Percentiles rank a stretch among this genome's conserved stretches.
Conservation (phyloP, 2,113 vertebrate species). For the Carassius auratus region DNA sequence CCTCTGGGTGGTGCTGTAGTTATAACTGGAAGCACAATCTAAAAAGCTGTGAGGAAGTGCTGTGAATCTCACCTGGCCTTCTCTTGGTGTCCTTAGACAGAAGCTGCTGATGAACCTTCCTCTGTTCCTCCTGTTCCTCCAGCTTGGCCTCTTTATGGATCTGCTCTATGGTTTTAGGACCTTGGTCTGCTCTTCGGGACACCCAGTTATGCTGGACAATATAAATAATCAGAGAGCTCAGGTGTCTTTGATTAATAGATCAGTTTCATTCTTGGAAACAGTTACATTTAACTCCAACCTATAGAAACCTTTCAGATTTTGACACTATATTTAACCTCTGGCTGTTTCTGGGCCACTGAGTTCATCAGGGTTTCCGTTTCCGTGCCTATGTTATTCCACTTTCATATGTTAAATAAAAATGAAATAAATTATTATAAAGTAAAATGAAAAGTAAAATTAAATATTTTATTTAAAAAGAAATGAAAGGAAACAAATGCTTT, state of each 20-base stretch:
- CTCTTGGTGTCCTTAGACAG: constrained; percentile 93
- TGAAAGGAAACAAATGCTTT: too few relatives aligned
- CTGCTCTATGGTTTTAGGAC: constrained; percentile 97
- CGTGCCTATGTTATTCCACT: too few relatives aligned
- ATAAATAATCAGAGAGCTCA: background rate
- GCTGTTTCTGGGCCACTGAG: too few relatives aligned
- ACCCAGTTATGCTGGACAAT: constrained; percentile 90
- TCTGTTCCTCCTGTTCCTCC: constrained; percentile 96
- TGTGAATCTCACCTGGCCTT: constrained; percentile 81
- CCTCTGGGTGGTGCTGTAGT: constrained; percentile 1
- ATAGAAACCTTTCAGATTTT: too few relatives aligned
- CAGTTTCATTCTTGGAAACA: too few relatives aligned
- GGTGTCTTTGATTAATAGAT: background rate
- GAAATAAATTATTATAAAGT: too few relatives aligned
- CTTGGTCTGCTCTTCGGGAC: constrained; percentile 92
- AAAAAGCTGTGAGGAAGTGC: background rate
- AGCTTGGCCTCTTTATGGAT: constrained; percentile 98
- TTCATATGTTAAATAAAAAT: too few relatives aligned
- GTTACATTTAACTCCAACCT: too few relatives aligned
- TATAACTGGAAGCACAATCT: background rate
- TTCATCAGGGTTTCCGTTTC: too few relatives aligned
- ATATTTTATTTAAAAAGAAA: too few relatives aligned
- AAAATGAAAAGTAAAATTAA: too few relatives aligned
- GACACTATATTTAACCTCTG: background rate
- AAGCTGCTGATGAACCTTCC: constrained; percentile 93